Percentiles rank a stretch among this genome's conserved stretches.
Evolutionary conservation across 2,888 invertebrate genomes (phyloP).

Genomic region (Drosophila acutilabella): DNA sequence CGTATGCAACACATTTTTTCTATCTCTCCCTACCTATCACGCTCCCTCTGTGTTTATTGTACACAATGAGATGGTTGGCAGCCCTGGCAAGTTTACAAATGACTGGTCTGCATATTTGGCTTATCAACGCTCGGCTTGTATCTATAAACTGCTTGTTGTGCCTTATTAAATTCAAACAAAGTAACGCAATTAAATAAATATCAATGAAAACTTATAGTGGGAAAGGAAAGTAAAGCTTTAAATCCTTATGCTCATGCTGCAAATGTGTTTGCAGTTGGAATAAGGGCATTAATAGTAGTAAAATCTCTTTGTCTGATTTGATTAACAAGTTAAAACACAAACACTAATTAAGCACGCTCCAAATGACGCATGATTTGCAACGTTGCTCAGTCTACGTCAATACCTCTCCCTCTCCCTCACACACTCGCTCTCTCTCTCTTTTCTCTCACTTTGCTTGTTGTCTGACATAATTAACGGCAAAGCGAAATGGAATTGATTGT

Average conservation of each 20-base stretch:
- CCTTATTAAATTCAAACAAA: conserved; percentile 5
- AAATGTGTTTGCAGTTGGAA: conserved; percentile 13
- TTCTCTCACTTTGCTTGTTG: not conserved
- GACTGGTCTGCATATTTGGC: conserved; percentile 20
- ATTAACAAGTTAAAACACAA: conserved; percentile 36
- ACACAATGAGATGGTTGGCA: conserved; percentile 9
- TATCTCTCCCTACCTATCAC: not conserved
- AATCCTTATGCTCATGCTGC: not conserved
- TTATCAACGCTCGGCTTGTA: conserved; percentile 15
- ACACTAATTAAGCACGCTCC: conserved; percentile 49
- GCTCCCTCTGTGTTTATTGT: conserved; percentile 23
- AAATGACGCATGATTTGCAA: conserved; percentile 32
- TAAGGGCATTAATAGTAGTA: conserved; percentile 19
- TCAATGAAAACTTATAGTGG: not conserved
- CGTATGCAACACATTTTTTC: conserved; percentile 45
- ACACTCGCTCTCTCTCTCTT: not conserved
- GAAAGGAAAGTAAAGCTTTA: too few species aligned
- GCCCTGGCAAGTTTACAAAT: not conserved
- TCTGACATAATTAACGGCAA: conserved; percentile 51
- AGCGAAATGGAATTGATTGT: conserved; percentile 36
- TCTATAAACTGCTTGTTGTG: not conserved
- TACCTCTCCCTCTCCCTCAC: not conserved
- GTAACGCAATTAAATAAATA: not conserved
- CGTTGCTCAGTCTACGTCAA: not conserved
- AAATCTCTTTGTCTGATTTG: conserved; percentile 28